Conservation (phyloP, 2,888 invertebrate genomes). For the Xestia c-nigrum region DNA sequence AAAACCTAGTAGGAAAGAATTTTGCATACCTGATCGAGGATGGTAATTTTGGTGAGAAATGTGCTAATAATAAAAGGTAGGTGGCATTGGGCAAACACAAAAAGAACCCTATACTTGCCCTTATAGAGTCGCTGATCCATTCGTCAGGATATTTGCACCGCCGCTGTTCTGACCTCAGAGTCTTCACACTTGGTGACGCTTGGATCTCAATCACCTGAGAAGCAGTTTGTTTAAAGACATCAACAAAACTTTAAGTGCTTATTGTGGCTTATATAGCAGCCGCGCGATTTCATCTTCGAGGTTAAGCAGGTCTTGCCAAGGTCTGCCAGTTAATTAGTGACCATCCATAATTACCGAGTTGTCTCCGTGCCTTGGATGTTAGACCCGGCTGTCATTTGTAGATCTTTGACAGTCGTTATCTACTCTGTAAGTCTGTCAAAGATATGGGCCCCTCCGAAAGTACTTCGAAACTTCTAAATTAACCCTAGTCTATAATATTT, state of each 20-base stretch:
- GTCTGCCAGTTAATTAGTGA: background rate
- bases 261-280: background rate
- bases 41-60: background rate
- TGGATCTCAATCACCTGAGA: slow-evolving; percentile 83
- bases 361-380: background rate
- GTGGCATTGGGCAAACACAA: background rate
- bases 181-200: slow-evolving; percentile 79
- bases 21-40: background rate
- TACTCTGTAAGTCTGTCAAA: background rate
- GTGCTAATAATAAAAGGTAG: background rate
- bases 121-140: slow-evolving; percentile 80
- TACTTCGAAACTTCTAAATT: background rate
- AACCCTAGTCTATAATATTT: background rate
- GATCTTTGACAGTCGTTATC: background rate
- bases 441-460: background rate
- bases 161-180: slow-evolving; percentile 81
- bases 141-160: slow-evolving; percentile 88
- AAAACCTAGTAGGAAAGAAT: background rate
- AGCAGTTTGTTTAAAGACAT: background rate
- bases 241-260: background rate
- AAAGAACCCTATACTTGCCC: slow-evolving; percentile 36
- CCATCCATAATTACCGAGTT: background rate
- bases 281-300: background rate
- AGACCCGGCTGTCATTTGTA: background rate
- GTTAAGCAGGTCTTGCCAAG: background rate